Evolutionary conservation across 2,888 invertebrate species (phyloP).

Genomic region (Luffia ferchaultella): DNA sequence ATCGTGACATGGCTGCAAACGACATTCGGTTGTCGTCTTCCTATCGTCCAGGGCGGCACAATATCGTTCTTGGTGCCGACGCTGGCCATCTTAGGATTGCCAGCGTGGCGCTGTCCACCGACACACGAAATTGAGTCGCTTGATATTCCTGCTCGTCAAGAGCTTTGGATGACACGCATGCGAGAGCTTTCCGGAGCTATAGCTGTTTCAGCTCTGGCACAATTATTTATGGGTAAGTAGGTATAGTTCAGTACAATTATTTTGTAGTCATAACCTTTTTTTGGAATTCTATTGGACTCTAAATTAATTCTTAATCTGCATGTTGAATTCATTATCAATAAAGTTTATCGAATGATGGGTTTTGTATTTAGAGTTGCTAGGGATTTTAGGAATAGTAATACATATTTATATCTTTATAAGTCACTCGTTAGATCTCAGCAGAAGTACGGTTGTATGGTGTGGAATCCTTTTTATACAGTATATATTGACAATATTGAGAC

Average conservation of each 20-base stretch:
- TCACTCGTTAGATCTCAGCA: conserved; percentile 17
- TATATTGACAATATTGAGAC: too few species aligned
- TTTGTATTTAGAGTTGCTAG: too few species aligned
- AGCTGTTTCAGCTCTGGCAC: conserved; percentile 78
- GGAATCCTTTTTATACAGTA: too few species aligned
- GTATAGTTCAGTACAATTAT: too few species aligned
- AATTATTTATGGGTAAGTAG: conserved; percentile 72
- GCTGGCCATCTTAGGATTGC: conserved; percentile 75
- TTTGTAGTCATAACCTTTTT: too few species aligned
- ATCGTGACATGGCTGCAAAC: conserved; percentile 77
- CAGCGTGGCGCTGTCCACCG: conserved; percentile 75
- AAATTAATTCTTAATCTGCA: too few species aligned
- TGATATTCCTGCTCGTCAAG: conserved; percentile 60
- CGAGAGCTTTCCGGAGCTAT: conserved; percentile 85
- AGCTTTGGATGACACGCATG: conserved; percentile 79
- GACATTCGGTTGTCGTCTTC: conserved; percentile 78
- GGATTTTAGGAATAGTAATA: conserved; percentile 1
- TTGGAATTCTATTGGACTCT: too few species aligned
- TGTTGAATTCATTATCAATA: too few species aligned
- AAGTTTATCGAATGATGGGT: too few species aligned
- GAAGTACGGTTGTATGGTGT: too few species aligned
- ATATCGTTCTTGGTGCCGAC: conserved; percentile 84
- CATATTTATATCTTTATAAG: too few species aligned
- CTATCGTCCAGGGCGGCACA: conserved; percentile 81
- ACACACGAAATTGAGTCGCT: conserved; percentile 56